phyloP scores from a whole-genome alignment of 2,113 vertebrate species.

The Microcebus griseorufus region DNA sequence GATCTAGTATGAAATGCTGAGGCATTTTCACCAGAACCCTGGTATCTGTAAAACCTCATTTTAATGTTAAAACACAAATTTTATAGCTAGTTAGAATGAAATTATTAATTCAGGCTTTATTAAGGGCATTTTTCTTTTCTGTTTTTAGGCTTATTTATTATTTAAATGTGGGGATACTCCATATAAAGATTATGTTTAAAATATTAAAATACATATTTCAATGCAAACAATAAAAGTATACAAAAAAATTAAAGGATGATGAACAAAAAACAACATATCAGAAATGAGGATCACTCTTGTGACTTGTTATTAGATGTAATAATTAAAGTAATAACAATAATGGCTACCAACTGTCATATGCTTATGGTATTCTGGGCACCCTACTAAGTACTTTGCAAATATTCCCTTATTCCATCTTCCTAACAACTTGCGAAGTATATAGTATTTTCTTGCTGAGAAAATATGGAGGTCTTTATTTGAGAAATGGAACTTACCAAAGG shows the following conservation, averaged over 20 bases:
- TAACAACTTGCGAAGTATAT: not conserved
- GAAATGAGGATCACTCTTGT: not conserved
- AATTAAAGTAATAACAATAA: not conserved
- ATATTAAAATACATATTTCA: slow-evolving; percentile 36
- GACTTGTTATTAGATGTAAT: not conserved
- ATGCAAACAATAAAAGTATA: not conserved
- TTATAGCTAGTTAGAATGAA: slow-evolving; percentile 22
- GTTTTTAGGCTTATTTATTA: slow-evolving; percentile 53
- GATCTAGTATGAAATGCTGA: not conserved
- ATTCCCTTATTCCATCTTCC: not conserved
- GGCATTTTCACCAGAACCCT: not conserved
- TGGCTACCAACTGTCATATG: not conserved
- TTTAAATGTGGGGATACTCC: slow-evolving; percentile 30
- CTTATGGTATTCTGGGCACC: not conserved
- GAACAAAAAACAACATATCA: not conserved
- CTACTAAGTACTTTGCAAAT: not conserved
- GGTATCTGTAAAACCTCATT: not conserved
- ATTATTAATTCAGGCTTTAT: slow-evolving; percentile 33
- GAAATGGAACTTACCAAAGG: not conserved
- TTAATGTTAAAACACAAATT: slow-evolving; percentile 26
- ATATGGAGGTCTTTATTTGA: not conserved
- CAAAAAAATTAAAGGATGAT: not conserved
- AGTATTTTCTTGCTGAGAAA: not conserved
- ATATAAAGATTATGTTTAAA: slow-evolving; percentile 12
- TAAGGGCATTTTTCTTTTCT: slow-evolving; percentile 49